phyloP scores from a whole-genome alignment of 1,140 invertebrate genomes.

The Aphidius ervi region DNA sequence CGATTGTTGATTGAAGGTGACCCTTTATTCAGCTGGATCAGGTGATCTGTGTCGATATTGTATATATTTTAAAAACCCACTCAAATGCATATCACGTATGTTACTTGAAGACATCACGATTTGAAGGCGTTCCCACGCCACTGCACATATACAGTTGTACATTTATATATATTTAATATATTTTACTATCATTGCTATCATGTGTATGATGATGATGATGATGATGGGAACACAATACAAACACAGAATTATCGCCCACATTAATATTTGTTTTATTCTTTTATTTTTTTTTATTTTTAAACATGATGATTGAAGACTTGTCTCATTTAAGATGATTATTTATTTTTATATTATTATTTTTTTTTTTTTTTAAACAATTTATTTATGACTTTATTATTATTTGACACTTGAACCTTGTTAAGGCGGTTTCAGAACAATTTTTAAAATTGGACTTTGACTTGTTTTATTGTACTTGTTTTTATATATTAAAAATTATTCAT shows the following conservation, averaged over 20 bases:
- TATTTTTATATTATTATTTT: too few species aligned
- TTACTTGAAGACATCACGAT: conserved; percentile 9
- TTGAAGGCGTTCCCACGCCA: conserved; percentile 22
- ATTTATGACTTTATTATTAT: too few species aligned
- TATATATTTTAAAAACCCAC: conserved; percentile 16
- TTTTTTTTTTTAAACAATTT: too few species aligned
- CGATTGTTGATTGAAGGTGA: not conserved
- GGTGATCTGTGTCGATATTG: conserved; percentile 18
- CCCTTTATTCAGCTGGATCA: not conserved
- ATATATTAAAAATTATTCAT: too few species aligned
- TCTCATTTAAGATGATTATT: too few species aligned
- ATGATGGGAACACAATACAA: conserved; percentile 1
- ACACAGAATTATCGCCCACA: conserved; percentile 13
- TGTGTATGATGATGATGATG: too few species aligned
- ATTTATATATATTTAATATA: conserved; percentile 11
- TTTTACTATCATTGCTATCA: conserved; percentile 1
- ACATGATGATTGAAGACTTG: not conserved
- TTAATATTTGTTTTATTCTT: conserved; percentile 17
- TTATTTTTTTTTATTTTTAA: conserved; percentile 10
- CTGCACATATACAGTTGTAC: conserved; percentile 8
- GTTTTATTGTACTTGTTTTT: too few species aligned
- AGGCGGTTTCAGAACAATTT: too few species aligned
- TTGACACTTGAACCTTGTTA: too few species aligned
- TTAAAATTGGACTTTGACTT: too few species aligned
- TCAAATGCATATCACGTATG: conserved; percentile 17